Evolutionary conservation across 2,113 vertebrate species (phyloP).

Genomic region (Larimichthys polyactis): DNA sequence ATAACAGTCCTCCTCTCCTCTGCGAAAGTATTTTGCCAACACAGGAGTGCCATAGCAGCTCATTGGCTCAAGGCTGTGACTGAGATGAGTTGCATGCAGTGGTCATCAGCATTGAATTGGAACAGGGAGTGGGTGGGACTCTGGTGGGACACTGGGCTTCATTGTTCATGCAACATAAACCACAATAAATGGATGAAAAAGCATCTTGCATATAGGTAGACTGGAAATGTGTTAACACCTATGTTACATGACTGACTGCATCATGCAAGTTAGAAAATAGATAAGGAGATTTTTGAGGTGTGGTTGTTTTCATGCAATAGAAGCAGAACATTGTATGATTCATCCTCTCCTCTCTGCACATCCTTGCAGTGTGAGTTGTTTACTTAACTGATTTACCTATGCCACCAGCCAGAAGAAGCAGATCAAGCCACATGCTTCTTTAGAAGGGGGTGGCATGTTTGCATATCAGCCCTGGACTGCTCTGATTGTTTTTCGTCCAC

Average conservation of each 20-base stretch:
- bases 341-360: background rate
- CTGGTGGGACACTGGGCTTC: constrained; percentile 14
- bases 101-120: constrained; percentile 17
- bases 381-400: background rate
- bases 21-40: background rate
- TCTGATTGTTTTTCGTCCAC: constrained; percentile 34
- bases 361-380: background rate
- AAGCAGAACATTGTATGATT: background rate
- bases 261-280: background rate
- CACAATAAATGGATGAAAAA: constrained; percentile 19
- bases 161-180: constrained; percentile 34
- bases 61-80: background rate
- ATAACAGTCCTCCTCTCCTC: constrained; percentile 18
- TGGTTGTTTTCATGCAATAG: background rate
- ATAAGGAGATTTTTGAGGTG: background rate
- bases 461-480: background rate
- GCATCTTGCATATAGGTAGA: background rate
- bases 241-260: background rate
- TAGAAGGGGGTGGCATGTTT: background rate
- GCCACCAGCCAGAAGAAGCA: background rate
- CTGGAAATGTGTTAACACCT: background rate
- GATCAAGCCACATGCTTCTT: background rate
- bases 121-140: constrained; percentile 20
- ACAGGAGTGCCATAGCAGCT: constrained; percentile 7
- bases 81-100: constrained; percentile 33